These are phyloP conservation scores for Melanostigma gelatinosum DNA, from an alignment of 2,113 vertebrate genomes.

Conservation along the genomic window DNA sequence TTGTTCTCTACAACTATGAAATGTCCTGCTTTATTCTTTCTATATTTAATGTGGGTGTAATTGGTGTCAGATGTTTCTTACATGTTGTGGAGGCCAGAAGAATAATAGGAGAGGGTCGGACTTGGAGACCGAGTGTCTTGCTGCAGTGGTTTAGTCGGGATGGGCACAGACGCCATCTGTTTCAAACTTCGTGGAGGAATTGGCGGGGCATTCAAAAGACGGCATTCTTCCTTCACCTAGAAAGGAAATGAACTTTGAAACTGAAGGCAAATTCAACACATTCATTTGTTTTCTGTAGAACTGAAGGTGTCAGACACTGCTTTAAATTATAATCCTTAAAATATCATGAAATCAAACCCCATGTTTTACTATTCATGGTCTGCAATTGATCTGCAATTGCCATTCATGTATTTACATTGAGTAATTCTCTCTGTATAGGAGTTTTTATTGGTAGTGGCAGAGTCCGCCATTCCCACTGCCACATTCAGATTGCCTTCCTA, in stretches of 20 bases:
- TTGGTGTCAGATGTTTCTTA: slow-evolving; percentile 74
- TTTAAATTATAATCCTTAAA: too few species aligned
- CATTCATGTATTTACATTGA: neutral
- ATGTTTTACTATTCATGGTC: neutral
- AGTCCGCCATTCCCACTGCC: neutral
- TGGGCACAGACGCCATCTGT: slow-evolving; percentile 87
- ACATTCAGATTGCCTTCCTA: neutral
- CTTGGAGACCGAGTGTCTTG: slow-evolving; percentile 94
- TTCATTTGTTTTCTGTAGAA: neutral
- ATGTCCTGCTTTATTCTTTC: neutral
- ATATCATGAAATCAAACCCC: neutral
- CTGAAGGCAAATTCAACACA: neutral
- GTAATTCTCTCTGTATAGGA: neutral
- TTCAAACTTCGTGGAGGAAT: slow-evolving; percentile 94
- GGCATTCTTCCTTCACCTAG: slow-evolving; percentile 97
- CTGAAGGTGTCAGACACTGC: neutral
- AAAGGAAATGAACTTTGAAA: slow-evolving; percentile 40
- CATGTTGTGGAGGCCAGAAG: slow-evolving; percentile 97
- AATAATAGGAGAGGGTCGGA: slow-evolving; percentile 98
- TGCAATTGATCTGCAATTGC: neutral
- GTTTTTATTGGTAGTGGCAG: neutral
- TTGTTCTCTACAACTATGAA: neutral
- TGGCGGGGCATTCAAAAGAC: slow-evolving; percentile 95
- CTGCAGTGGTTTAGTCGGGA: slow-evolving; percentile 86
- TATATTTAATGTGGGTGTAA: neutral